phyloP scores from a whole-genome alignment of 2,888 invertebrate species.

The Temnothorax unifasciatus region DNA sequence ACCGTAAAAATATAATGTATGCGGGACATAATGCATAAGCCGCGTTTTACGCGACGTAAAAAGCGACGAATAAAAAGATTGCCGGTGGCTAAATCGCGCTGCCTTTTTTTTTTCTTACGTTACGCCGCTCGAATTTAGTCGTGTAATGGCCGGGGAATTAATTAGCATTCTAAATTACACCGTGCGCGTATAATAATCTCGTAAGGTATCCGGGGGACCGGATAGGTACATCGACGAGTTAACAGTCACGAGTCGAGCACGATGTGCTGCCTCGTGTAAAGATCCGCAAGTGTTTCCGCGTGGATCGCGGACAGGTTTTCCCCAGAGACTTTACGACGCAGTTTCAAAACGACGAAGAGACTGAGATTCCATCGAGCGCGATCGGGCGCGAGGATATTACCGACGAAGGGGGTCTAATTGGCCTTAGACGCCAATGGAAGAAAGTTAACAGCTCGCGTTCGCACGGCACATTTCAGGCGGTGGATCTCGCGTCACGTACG shows the following conservation, averaged over 20 bases:
- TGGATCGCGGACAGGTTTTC: constrained; percentile 24
- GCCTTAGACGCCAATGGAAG: constrained; percentile 1
- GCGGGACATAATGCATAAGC: not conserved
- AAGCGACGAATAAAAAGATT: not conserved
- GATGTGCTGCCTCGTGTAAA: not conserved
- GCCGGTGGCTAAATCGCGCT: not conserved
- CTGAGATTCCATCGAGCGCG: not conserved
- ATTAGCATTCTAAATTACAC: constrained; percentile 33
- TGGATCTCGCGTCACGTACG: not conserved
- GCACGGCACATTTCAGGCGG: constrained; percentile 27
- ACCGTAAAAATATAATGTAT: not conserved
- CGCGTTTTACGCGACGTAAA: not conserved
- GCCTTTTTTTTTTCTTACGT: not conserved
- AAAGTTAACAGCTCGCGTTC: constrained; percentile 28
- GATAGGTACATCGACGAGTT: constrained; percentile 15
- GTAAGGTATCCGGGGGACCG: not conserved
- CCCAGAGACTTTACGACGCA: constrained; percentile 6
- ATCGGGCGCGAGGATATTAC: constrained; percentile 18
- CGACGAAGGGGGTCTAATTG: constrained; percentile 24
- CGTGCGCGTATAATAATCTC: constrained; percentile 30
- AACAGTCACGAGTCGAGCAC: constrained; percentile 29
- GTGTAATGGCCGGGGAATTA: constrained; percentile 21
- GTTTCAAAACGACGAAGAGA: not conserved
- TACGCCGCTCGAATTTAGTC: constrained; percentile 19
- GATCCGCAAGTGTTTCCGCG: constrained; percentile 10